phyloP scores from a whole-genome alignment of 2,113 vertebrate genomes.

The Cephalopholis sonnerati region DNA sequence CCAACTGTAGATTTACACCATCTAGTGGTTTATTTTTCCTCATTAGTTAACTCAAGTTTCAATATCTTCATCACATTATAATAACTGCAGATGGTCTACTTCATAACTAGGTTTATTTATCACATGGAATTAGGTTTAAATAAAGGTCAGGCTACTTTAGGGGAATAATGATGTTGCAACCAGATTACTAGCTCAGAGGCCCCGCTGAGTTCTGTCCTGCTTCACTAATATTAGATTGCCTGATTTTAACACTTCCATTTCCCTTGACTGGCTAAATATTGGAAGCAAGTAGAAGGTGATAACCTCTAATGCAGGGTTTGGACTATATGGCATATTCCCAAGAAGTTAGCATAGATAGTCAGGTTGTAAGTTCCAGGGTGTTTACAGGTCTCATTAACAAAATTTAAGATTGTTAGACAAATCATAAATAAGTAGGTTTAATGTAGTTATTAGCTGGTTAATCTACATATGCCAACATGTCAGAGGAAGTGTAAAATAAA shows the following conservation, averaged over 20 bases:
- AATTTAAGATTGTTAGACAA: too few relatives aligned
- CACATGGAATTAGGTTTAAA: background rate
- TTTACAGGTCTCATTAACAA: too few relatives aligned
- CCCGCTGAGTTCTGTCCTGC: background rate
- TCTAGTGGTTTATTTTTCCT: slow-evolving; percentile 41
- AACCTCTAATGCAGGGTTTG: too few relatives aligned
- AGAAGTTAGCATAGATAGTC: too few relatives aligned
- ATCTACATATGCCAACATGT: too few relatives aligned
- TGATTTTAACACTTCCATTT: background rate
- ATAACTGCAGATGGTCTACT: background rate
- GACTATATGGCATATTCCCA: too few relatives aligned
- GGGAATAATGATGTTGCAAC: too few relatives aligned
- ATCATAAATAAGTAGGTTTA: too few relatives aligned
- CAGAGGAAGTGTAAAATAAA: too few relatives aligned
- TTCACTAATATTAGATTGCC: background rate
- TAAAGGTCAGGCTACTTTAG: background rate
- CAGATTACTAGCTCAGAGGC: background rate
- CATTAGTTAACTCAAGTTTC: background rate
- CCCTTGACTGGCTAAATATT: background rate
- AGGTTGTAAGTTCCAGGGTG: too few relatives aligned
- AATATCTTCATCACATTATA: too few relatives aligned
- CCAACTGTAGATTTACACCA: slow-evolving; percentile 21
- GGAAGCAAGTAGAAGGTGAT: background rate
- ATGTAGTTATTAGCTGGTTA: too few relatives aligned
- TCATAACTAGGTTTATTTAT: background rate